Conservation (phyloP, 2,888 invertebrate genomes). For the Aplocera efformata region DNA sequence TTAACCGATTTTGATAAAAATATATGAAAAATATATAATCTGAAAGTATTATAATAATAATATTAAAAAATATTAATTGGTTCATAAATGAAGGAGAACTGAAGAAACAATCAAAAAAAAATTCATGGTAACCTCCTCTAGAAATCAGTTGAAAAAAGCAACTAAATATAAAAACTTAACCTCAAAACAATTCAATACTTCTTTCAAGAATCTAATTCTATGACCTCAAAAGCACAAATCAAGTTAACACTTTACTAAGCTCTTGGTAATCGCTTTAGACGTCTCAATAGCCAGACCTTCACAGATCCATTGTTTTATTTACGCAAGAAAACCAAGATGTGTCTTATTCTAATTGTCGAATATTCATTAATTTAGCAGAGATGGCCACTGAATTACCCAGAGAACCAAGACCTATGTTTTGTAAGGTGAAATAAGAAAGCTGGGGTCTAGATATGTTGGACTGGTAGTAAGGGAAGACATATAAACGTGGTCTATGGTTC, state of each 20-base stretch:
- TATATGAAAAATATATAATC: no score
- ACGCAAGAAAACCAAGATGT: conserved; percentile 44
- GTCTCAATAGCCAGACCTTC: conserved; percentile 50
- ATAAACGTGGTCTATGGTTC: conserved; percentile 56
- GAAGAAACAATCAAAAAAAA: no score
- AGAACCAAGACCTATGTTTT: conserved; percentile 6
- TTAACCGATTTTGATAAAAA: no score
- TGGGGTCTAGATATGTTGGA: conserved; percentile 41
- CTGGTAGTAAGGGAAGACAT: conserved; percentile 45
- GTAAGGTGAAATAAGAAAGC: conserved; percentile 9
- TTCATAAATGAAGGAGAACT: no score
- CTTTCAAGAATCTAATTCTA: conserved; percentile 2
- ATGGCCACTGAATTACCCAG: conserved; percentile 35
- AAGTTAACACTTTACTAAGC: conserved; percentile 15
- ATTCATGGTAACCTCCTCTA: no score
- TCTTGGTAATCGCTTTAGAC: conserved; percentile 30
- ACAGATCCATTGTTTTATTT: conserved; percentile 49
- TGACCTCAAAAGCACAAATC: conserved; percentile 19
- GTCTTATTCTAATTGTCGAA: conserved; percentile 54
- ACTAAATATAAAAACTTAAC: neutral
- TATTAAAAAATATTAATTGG: no score
- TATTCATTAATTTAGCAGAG: conserved; percentile 58
- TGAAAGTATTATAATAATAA: no score
- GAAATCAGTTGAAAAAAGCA: no score
- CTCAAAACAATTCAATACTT: neutral